These are phyloP conservation scores for Agonopterix heracliana DNA, from an alignment of 2,888 invertebrate species.

Conservation along the genomic window DNA sequence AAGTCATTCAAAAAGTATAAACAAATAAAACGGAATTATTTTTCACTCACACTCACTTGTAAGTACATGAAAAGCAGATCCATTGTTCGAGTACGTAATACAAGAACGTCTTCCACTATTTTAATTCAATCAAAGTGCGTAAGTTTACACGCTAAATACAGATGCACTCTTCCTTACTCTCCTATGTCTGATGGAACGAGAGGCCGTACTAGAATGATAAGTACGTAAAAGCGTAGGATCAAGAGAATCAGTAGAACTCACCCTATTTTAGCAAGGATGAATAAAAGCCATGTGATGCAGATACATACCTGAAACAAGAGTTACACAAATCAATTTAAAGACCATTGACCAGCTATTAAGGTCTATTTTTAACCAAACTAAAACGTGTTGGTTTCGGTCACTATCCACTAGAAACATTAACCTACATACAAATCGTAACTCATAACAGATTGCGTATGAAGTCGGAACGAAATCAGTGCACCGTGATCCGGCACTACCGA, in stretches of 20 bases:
- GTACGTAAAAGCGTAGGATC: too few species aligned
- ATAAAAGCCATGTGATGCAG: neutral
- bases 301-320: slow-evolving; percentile 47
- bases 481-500: slow-evolving; percentile 29
- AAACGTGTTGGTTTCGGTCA: slow-evolving; percentile 15
- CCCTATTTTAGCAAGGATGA: neutral
- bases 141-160: too few species aligned
- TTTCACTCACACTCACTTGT: too few species aligned
- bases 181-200: too few species aligned
- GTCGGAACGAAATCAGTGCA: slow-evolving; percentile 51
- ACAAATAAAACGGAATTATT: too few species aligned
- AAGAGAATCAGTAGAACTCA: neutral
- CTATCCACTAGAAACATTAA: slow-evolving; percentile 54
- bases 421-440: slow-evolving; percentile 57
- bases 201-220: too few species aligned
- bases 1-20: too few species aligned
- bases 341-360: neutral
- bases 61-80: too few species aligned
- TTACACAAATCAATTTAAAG: slow-evolving; percentile 21
- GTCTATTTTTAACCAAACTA: neutral
- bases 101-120: too few species aligned
- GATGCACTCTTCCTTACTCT: too few species aligned
- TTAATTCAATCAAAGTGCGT: too few species aligned
- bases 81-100: too few species aligned
- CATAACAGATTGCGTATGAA: slow-evolving; percentile 53